Evolutionary conservation across 2,797 vertebrate genomes (phyloP).

Genomic region (Graptemys geographica): DNA sequence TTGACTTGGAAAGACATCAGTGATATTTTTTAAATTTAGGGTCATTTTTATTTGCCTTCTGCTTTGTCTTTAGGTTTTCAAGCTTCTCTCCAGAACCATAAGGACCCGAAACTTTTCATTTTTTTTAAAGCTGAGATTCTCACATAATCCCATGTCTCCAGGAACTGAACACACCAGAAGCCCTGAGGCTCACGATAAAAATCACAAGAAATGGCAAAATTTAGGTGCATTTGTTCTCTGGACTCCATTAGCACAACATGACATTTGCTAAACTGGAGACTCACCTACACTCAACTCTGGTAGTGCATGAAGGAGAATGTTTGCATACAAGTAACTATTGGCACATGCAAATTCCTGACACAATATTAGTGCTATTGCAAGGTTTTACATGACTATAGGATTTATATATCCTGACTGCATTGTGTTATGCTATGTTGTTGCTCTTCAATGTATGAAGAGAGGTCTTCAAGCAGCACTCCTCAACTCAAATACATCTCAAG

Average conservation of each 20-base stretch:
- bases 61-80: neutral
- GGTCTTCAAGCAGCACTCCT: neutral
- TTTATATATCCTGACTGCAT: neutral
- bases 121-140: neutral
- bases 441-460: neutral
- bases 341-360: neutral
- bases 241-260: slow-evolving; percentile 23
- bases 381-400: neutral
- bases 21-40: neutral
- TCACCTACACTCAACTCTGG: neutral
- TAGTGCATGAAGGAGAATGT: slow-evolving; percentile 28
- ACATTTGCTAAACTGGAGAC: neutral
- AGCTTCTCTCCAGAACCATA: slow-evolving; percentile 1
- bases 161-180: neutral
- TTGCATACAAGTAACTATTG: slow-evolving; percentile 23
- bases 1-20: neutral
- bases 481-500: neutral
- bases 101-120: neutral
- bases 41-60: neutral
- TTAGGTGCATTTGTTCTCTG: neutral
- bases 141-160: neutral
- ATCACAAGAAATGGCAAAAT: neutral
- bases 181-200: neutral
- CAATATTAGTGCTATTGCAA: neutral
- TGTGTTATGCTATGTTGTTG: neutral